These are phyloP conservation scores for Butastur rufipennis DNA, from an alignment of 2,113 vertebrate species.

Conservation along the genomic window DNA sequence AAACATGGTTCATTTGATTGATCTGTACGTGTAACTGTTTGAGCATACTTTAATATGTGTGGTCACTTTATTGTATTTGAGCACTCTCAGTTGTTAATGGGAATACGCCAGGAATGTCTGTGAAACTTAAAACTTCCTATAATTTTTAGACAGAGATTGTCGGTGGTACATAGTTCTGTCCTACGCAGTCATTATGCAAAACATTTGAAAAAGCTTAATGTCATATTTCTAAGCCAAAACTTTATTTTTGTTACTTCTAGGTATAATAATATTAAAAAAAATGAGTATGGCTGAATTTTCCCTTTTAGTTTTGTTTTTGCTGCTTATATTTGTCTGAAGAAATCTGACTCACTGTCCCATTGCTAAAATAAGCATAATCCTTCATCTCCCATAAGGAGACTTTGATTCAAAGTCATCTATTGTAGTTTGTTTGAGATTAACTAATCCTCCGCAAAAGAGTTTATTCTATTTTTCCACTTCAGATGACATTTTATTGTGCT, in stretches of 20 bases:
- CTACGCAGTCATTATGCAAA: background rate
- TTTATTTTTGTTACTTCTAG: background rate
- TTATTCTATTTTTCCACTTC: background rate
- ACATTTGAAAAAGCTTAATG: accelerated
- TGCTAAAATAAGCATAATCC: background rate
- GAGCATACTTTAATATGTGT: background rate
- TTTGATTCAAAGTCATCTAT: background rate
- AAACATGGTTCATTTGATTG: background rate
- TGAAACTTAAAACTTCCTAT: background rate
- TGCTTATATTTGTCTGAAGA: background rate
- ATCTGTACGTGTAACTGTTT: background rate
- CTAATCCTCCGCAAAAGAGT: background rate
- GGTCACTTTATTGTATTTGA: background rate
- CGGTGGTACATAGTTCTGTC: background rate
- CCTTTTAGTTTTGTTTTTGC: conserved; percentile 1
- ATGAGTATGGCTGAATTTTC: background rate
- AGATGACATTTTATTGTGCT: background rate
- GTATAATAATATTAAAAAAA: background rate
- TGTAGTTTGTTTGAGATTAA: background rate
- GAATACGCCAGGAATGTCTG: background rate
- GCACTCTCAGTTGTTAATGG: background rate
- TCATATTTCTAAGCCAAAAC: background rate
- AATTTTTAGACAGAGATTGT: background rate
- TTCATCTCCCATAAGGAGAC: background rate
- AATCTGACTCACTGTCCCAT: background rate